Percentiles rank a stretch among this genome's conserved stretches.
phyloP scores from a whole-genome alignment of 2,888 invertebrate genomes.

The Thymelicus sylvestris region DNA sequence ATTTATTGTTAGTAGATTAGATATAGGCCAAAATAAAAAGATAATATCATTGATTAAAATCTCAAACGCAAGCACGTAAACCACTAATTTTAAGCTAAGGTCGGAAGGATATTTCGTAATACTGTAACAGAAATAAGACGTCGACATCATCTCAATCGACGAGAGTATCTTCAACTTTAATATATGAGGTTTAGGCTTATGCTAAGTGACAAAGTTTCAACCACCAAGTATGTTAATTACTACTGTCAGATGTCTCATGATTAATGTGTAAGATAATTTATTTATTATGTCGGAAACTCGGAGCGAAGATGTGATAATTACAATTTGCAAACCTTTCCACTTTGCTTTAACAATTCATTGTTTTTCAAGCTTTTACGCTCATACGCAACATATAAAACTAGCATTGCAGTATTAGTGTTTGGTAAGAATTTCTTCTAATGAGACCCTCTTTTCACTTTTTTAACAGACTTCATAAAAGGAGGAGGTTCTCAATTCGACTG shows the following conservation, averaged over 20 bases:
- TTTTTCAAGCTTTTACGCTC: no score
- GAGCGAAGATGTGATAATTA: not conserved
- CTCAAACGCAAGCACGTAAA: no score
- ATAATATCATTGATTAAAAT: no score
- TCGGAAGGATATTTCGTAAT: not conserved
- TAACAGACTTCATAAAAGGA: no score
- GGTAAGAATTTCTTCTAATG: no score
- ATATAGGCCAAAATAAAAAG: no score
- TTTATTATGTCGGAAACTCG: not conserved
- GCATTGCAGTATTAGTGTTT: no score
- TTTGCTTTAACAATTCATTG: not conserved
- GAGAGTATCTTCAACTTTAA: not conserved
- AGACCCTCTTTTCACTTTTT: no score
- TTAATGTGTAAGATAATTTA: conserved; percentile 3
- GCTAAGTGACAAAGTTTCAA: conserved; percentile 21
- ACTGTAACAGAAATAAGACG: not conserved
- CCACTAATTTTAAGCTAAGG: no score
- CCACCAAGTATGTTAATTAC: conserved; percentile 12
- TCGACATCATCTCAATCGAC: not conserved
- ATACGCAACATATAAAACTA: no score
- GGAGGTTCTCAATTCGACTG: no score
- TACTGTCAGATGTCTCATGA: conserved; percentile 4
- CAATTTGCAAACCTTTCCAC: not conserved
- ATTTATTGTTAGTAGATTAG: no score
- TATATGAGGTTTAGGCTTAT: not conserved